Conservation (phyloP, 2,797 vertebrate genomes). For the Epinephelus malabaricus region DNA sequence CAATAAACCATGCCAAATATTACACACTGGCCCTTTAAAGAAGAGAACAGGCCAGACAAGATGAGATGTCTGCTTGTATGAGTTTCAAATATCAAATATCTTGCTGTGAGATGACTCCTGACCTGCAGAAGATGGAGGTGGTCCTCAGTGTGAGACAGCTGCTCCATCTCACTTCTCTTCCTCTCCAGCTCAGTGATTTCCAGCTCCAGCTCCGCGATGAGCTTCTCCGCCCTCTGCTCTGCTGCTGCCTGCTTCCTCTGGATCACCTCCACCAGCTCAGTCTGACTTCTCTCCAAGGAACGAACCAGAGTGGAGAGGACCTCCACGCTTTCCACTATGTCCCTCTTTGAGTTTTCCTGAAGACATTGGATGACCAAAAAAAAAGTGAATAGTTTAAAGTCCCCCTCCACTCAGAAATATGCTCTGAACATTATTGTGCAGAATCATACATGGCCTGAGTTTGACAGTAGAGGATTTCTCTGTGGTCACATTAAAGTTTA, state of each 20-base stretch:
- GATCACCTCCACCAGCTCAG: conserved; percentile 68
- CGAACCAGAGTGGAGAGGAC: conserved; percentile 69
- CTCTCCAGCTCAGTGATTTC: conserved; percentile 76
- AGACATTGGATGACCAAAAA: not conserved
- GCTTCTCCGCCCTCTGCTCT: conserved; percentile 65
- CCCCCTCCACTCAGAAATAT: not conserved
- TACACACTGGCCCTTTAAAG: not conserved
- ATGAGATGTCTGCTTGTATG: too few relatives aligned
- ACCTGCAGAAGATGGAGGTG: conserved; percentile 81
- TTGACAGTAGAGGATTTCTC: too few relatives aligned
- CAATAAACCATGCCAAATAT: too few relatives aligned
- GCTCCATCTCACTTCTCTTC: conserved; percentile 73
- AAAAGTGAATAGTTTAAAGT: not conserved
- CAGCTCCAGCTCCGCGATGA: conserved; percentile 74
- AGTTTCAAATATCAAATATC: not conserved
- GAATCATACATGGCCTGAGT: not conserved
- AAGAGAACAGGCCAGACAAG: not conserved
- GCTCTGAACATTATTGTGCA: not conserved
- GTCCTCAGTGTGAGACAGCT: conserved; percentile 76
- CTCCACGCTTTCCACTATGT: conserved; percentile 65
- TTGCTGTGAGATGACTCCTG: not conserved
- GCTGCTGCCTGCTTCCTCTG: conserved; percentile 73
- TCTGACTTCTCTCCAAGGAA: conserved; percentile 69
- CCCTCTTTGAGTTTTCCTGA: conserved; percentile 71
- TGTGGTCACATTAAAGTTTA: not conserved